These are phyloP conservation scores for Papilio dardanus DNA, from an alignment of 1,140 invertebrate genomes.

Conservation along the genomic window DNA sequence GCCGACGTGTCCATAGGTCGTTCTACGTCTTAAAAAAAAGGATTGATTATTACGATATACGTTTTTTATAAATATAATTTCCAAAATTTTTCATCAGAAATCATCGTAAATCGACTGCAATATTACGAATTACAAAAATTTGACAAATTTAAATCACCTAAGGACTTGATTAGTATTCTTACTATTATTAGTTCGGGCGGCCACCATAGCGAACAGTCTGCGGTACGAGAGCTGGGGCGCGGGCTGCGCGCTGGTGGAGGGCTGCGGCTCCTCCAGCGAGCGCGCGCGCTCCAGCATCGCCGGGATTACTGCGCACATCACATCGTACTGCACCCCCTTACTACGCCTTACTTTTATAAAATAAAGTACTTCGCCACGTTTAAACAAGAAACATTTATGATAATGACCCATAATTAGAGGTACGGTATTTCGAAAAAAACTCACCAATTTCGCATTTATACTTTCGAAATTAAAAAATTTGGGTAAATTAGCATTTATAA, in stretches of 20 bases:
- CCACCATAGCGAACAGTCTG: not conserved
- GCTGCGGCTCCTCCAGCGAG: constrained; percentile 5
- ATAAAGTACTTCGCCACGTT: not conserved
- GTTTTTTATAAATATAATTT: not conserved
- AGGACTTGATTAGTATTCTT: not conserved
- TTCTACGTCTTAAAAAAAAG: not conserved
- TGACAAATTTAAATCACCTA: not conserved
- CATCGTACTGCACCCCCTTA: not conserved
- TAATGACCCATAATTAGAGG: no score
- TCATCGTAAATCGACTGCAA: no score
- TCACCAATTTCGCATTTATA: no score
- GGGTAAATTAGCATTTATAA: no score
- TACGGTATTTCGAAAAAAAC: no score
- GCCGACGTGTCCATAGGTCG: not conserved
- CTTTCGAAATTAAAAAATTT: no score
- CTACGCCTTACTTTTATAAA: not conserved
- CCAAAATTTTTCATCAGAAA: no score
- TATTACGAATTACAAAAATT: no score
- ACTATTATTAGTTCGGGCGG: not conserved
- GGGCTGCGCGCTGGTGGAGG: constrained; percentile 4
- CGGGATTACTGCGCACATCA: constrained; percentile 6
- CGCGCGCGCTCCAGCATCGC: constrained; percentile 10
- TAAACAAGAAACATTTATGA: not conserved
- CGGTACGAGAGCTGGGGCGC: not conserved
- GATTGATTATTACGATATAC: not conserved